Conservation (phyloP, 2,888 invertebrate species). For the Tyria jacobaeae region DNA sequence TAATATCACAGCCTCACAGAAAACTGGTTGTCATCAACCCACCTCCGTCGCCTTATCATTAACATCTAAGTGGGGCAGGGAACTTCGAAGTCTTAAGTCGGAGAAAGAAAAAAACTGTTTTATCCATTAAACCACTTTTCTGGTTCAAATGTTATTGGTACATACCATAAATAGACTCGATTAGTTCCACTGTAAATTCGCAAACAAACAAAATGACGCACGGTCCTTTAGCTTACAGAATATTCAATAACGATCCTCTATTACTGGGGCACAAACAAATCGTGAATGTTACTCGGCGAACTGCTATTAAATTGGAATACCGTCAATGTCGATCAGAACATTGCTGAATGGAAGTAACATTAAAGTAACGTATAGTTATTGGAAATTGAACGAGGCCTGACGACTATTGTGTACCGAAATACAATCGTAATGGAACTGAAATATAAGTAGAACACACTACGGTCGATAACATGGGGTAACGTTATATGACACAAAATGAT, state of each 20-base stretch:
- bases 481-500: constrained; percentile 1
- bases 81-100: too few relatives aligned
- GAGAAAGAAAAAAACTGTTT: too few relatives aligned
- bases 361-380: constrained; percentile 47
- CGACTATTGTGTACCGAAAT: constrained; percentile 49
- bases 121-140: not conserved
- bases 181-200: constrained; percentile 16
- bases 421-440: constrained; percentile 53
- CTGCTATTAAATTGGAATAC: constrained; percentile 44
- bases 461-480: constrained; percentile 12
- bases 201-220: constrained; percentile 28
- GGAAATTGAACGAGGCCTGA: constrained; percentile 51
- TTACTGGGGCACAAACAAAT: constrained; percentile 41
- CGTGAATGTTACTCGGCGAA: constrained; percentile 31
- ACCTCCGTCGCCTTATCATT: too few relatives aligned
- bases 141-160: not conserved
- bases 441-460: constrained; percentile 38
- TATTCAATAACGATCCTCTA: constrained; percentile 30
- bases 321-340: constrained; percentile 37
- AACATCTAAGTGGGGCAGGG: too few relatives aligned
- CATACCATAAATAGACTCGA: constrained; percentile 1
- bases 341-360: constrained; percentile 40
- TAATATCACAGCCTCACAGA: too few relatives aligned
- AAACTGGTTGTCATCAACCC: too few relatives aligned
- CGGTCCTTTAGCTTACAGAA: constrained; percentile 25